Evolutionary conservation across 2,888 invertebrate genomes (phyloP), one percentile per base, ranked within the genome.

Genomic region (Rhamphomyia laevipes): DNA sequence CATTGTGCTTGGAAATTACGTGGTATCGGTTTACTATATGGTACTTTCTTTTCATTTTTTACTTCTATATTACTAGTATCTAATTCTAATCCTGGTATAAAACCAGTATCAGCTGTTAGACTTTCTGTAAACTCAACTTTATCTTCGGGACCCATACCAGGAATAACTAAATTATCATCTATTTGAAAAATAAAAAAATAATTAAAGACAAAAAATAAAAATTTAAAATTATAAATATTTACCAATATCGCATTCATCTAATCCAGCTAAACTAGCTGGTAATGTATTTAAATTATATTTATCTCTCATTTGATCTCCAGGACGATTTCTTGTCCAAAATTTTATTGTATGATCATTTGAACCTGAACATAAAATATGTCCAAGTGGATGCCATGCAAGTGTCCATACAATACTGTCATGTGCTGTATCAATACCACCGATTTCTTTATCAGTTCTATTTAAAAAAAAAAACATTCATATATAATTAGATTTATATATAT

Each of bases 401-500:
- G 94, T 92, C 99, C 99, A 99, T 4, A 99, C 95, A 64, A 96
- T 95, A 63, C 93, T 94, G 69, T 99, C 99, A 71, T 99, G 99
- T 3, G 99, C 99, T 62, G 94, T 90, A 74, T 99, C 97, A 63
- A 99, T 94, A 16, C 89, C 85, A 16, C 97, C 97, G 35, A 99
- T 91, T 76, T 99, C 97, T 69, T 96, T 96, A 65, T 97, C 97
- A 56, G 91, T 90, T 1, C 91, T 86, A 49, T 13, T 31, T 48
- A 1, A 40, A 35, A 43, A 23, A 12, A 16, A n/a, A 15, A 1
- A 11, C 15, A 15, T 37, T 37, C 12, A 11, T 16, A 15, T 37
- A 37, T 37, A 5, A 37, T 37, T 6, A 37, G 9, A 11, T 11
- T 13, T 16, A 37, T 16, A 2, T 11, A 37, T 35, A 5, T 44